Base-by-base conservation (phyloP, 2,888 invertebrate genomes). In the Invenusta paracnida region DNA sequence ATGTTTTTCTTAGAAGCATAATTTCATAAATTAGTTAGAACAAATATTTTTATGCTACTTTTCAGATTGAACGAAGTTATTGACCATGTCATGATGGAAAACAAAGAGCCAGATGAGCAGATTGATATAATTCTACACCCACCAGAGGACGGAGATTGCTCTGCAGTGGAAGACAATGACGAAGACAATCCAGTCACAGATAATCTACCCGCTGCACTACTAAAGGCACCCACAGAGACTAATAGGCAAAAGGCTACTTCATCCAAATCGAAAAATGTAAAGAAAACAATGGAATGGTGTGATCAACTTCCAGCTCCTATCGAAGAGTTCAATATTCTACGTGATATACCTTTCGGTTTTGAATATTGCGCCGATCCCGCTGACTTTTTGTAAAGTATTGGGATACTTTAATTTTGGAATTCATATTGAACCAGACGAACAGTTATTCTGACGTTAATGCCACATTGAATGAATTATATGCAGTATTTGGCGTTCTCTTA, bases 31-130 rank as follows among this genome's bases (percentile, higher is more conserved):
- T 17, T 48, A 48, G 48, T 48, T 17, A 48, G 48, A 11, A 48
- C 5, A 48, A 11, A 48, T 48, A 48, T 48, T 11, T 17, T 5
- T 5, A 48, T 48, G 17, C 17, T 48, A 17, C 48, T 48, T 48
- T 79, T 79, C 79, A 79, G 79, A 23, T 79, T 79, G 27, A 27
- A n/a, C n/a, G 2, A 79, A 25, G 79, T 79, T 79, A 79, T 79
- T 79, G 79, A 79, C 17, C 17, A 48, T 79, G 79, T 5, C 5
- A 11, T 79, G 79, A 11, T 79, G 79, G 79, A 79, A 11, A 23
- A 27, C 5, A 23, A 79, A 25, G 79, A 79, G 79, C 5, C 79
- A 79, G 79, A 79, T 79, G 79, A 27, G 5, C 27, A 25, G 2
- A 23, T 27, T 11, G 79, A 79, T n/a, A 79, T 79, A 11, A 79